phyloP scores from a whole-genome alignment of 2,888 invertebrate species.

The Agriotes lineatus region DNA sequence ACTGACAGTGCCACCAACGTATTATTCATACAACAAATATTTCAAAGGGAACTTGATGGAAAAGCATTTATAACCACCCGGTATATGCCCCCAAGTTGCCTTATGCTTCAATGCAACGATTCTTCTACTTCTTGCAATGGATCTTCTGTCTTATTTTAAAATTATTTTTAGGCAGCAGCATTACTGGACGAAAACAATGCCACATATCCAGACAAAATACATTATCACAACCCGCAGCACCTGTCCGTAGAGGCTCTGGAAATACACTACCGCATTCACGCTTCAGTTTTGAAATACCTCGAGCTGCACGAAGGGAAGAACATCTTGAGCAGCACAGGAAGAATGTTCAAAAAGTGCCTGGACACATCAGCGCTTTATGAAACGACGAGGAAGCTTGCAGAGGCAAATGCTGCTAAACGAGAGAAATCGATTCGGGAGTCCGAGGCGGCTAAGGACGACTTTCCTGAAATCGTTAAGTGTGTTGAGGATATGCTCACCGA shows the following conservation, averaged over 20 bases:
- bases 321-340: constrained; percentile 71
- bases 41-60: too few species aligned
- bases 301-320: constrained; percentile 81
- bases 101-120: too few species aligned
- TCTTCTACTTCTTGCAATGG: too few species aligned
- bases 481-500: constrained; percentile 50
- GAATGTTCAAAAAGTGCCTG: constrained; percentile 72
- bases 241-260: constrained; percentile 93
- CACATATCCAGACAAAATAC: constrained; percentile 87
- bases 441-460: constrained; percentile 26
- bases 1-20: too few species aligned
- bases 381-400: constrained; percentile 24
- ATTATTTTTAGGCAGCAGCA: constrained; percentile 74
- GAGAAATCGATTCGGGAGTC: neutral
- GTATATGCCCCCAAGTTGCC: too few species aligned
- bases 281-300: constrained; percentile 88
- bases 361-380: constrained; percentile 51
- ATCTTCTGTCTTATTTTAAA: neutral
- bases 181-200: constrained; percentile 85
- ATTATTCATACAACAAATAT: too few species aligned
- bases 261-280: constrained; percentile 86
- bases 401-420: neutral
- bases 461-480: constrained; percentile 38
- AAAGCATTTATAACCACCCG: too few species aligned
- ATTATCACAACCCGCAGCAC: constrained; percentile 85